phyloP scores from a whole-genome alignment of 2,113 vertebrate genomes.

The Puma concolor region DNA sequence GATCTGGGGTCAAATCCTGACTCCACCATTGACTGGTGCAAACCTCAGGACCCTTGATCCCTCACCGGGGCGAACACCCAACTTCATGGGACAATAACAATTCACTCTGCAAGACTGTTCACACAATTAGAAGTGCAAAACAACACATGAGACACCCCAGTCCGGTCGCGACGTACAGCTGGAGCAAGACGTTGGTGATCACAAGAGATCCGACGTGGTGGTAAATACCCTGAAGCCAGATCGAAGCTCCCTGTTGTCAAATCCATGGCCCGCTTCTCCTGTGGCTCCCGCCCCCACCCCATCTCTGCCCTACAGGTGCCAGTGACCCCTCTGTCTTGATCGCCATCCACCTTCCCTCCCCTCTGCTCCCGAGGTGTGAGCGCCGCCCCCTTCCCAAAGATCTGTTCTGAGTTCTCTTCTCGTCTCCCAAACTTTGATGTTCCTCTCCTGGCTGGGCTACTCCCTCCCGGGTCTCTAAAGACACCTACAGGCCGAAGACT shows the following conservation, averaged over 20 bases:
- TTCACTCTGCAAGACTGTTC: neutral
- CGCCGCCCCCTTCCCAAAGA: rapidly evolving
- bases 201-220: neutral
- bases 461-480: neutral
- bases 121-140: neutral
- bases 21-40: neutral
- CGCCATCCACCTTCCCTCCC: neutral
- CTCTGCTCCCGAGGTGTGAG: neutral
- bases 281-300: rapidly evolving
- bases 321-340: too few relatives aligned
- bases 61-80: neutral
- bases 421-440: neutral
- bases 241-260: neutral
- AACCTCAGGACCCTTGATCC: neutral
- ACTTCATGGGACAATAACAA: neutral
- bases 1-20: neutral
- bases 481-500: neutral
- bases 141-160: neutral
- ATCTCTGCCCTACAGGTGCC: rapidly evolving
- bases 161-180: neutral
- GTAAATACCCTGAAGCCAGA: neutral
- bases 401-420: neutral
- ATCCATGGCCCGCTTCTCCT: neutral
- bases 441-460: neutral
- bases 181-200: neutral